These are phyloP conservation scores for Natrix natrix DNA, from an alignment of 2,797 vertebrate genomes.

Conservation along the genomic window DNA sequence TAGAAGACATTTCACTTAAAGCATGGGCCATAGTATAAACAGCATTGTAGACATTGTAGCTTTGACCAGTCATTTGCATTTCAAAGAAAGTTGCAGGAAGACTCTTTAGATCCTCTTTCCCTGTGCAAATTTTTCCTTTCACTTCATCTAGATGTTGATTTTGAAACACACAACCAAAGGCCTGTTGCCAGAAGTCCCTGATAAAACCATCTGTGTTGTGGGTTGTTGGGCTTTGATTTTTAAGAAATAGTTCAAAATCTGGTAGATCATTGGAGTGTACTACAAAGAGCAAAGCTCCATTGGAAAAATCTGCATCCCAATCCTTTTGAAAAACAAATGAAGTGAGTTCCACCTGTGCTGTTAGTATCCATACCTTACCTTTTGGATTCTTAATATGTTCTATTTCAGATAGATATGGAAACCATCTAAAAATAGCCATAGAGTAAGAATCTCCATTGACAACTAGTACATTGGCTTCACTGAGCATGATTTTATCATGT, in stretches of 20 bases:
- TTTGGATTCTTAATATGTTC: neutral
- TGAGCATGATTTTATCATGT: neutral
- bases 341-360: neutral
- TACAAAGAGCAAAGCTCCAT: neutral
- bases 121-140: neutral
- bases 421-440: neutral
- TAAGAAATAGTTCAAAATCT: neutral
- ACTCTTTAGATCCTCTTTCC: neutral
- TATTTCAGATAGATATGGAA: neutral
- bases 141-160: neutral
- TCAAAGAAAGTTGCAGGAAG: constrained; percentile 5
- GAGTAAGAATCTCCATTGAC: neutral
- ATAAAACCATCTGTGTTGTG: neutral
- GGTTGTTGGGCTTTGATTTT: neutral
- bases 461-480: neutral
- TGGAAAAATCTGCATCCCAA: neutral
- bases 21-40: neutral
- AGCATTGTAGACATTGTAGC: constrained; percentile 14
- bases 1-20: neutral
- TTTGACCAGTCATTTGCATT: constrained; percentile 11
- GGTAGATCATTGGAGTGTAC: neutral
- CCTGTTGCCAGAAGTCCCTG: neutral
- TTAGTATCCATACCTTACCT: neutral
- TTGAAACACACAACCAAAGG: neutral
- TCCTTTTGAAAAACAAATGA: neutral